Evolutionary conservation across 2,797 vertebrate genomes (phyloP).

Genomic region (Sebastes melanostomus): DNA sequence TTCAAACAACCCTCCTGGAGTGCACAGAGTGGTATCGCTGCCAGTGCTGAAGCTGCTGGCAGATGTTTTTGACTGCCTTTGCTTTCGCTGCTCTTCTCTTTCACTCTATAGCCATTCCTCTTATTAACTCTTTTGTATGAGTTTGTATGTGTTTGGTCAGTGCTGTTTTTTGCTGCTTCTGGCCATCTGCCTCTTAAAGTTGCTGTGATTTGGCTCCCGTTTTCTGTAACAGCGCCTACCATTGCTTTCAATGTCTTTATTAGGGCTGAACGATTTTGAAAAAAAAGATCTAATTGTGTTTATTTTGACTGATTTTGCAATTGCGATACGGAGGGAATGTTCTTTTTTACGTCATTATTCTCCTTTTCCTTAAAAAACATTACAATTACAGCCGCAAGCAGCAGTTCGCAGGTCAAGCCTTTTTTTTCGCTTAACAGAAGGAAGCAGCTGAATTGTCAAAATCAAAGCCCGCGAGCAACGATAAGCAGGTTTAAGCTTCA

Average conservation of each 20-base stretch:
- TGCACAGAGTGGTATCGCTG: slow-evolving; percentile 12
- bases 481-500: background rate
- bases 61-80: slow-evolving; percentile 21
- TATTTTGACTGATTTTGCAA: background rate
- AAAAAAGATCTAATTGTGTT: background rate
- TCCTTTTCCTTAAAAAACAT: background rate
- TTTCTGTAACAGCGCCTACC: background rate
- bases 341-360: background rate
- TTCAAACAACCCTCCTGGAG: slow-evolving; percentile 40
- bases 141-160: slow-evolving; percentile 9
- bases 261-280: background rate
- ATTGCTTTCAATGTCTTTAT: slow-evolving; percentile 27
- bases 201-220: slow-evolving; percentile 11
- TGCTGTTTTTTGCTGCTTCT: slow-evolving; percentile 3
- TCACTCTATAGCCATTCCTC: slow-evolving; percentile 5
- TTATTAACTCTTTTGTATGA: slow-evolving; percentile 6
- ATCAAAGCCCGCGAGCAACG: background rate
- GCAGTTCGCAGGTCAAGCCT: no score
- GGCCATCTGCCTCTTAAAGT: slow-evolving; percentile 9
- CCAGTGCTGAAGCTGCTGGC: slow-evolving; percentile 2
- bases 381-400: background rate
- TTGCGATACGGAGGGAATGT: background rate
- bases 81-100: background rate
- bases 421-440: no score
- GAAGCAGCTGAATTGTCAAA: background rate